Evolutionary conservation across 1,140 invertebrate species (phyloP), one percentile per base, ranked within the genome.

Genomic region (Melipona quadrifasciata): DNA sequence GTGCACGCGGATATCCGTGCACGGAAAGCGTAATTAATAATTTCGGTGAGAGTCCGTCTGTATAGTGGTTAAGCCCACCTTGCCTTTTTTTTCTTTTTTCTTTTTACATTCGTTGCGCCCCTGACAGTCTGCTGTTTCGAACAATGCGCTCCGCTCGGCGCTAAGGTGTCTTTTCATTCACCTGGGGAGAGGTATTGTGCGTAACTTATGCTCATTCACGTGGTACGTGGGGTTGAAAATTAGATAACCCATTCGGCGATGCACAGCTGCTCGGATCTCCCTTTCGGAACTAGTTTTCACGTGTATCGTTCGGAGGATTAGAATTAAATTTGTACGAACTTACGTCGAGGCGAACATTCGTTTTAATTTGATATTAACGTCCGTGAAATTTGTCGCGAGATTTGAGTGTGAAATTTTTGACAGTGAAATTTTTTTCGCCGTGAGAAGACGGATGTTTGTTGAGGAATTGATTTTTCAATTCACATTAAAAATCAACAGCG

Each of bases 1-100:
- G 81, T 85, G 81, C 82, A 83, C 82, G 55, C 80, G 81, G 81
- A 89, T 86, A 88, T 85, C 84, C 84, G 88, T 91, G 91, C 72
- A 64, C 79, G 71, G 74, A 51, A 72, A 85, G 73, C 80, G 51
- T 89, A 89, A 90, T 90, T 90, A 89, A 86, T 85, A 87, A 90
- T 90, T 89, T 89, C 78, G 82, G 80, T 34, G 76, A 39, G 68
- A 58, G 16, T 17, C 71, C 51, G 21, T 39, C 78, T 55, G 80
- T 77, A 85, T 51, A 79, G 80, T 31, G 65, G 77, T 67, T 21
- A 24, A 53, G 67, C 19, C 67, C 71, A 68, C 65, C 80, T 70
- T 64, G 57, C 10, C 53, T 39, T 72, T 77, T 72, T 77, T 53
- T 16, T 27, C 17, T 10, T 10, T 8, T 39, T 21, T 8, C 27